Evolutionary conservation across 2,797 vertebrate species (phyloP).

Genomic region (Lerista edwardsae): DNA sequence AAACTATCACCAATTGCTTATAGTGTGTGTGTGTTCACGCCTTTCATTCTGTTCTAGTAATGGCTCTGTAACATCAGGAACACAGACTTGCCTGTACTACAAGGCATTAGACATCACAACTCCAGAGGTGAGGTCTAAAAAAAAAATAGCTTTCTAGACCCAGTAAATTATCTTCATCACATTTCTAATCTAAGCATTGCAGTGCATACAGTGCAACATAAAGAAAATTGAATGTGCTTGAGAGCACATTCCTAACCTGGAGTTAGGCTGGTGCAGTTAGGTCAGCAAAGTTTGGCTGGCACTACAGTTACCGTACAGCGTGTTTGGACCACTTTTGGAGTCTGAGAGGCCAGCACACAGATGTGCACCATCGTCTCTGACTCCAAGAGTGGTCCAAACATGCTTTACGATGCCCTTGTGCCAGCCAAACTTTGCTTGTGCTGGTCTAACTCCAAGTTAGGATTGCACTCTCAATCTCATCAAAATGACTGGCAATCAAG

Average conservation of each 20-base stretch:
- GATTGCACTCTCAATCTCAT: too few species aligned
- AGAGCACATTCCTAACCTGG: too few species aligned
- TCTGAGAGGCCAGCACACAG: too few species aligned
- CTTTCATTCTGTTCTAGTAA: background rate
- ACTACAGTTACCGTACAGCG: too few species aligned
- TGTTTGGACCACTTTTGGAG: too few species aligned
- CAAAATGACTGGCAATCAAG: background rate
- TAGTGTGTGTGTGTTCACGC: background rate
- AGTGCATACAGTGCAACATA: background rate
- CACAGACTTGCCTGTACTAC: background rate
- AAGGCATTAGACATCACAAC: background rate
- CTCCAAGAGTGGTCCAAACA: too few species aligned
- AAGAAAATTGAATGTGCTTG: background rate
- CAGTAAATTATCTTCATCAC: accelerated
- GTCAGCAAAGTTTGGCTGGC: too few species aligned
- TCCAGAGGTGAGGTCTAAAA: background rate
- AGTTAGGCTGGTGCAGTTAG: too few species aligned
- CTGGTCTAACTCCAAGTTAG: too few species aligned
- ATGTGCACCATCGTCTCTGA: too few species aligned
- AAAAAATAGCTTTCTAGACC: conserved; percentile 1
- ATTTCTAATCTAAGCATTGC: background rate
- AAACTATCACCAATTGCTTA: background rate
- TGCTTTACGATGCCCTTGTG: too few species aligned
- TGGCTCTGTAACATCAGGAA: background rate
- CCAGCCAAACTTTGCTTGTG: too few species aligned